Base-by-base conservation (phyloP, 2,797 vertebrate species). In the Gallinago nigripennis region DNA sequence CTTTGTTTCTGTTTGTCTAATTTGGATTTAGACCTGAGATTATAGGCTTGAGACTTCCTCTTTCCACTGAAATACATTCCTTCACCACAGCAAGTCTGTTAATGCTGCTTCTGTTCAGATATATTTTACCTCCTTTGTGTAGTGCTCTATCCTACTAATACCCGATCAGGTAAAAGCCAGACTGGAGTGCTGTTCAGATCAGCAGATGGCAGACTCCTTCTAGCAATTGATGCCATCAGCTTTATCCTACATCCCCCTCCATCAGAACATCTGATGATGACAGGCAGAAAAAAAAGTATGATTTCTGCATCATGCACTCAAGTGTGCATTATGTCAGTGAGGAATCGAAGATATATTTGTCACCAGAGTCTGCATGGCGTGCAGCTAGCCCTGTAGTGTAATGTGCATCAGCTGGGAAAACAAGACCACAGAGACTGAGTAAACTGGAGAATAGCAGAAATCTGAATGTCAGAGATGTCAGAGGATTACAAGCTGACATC, bases 201-300 rank as follows among this genome's bases (percentile, higher is more conserved):
- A 95, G 95, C 93, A 96, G 96, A 97, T 96, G 95, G 96, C 96
- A 96, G 95, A 81, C 96, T 97, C 93, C 84, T 95, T 96, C 96
- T 94, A 97, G 95, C 88, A 95, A 95, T 75, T 73, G 92, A 83
- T 96, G 77, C 71, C 86, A 87, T 71, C 75, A 87, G 81, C 86
- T 85, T 78, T 64, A 84, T 95, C 84, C 84, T 87, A 68, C 83
- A 84, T 48, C 84, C 75, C 91, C 73, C 80, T 68, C 33, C 45
- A 87, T 76, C 41, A 77, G 60, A 95, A 60, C 75, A 75, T 94
- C 88, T 84, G 92, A 96, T 76, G 60, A 63, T 88, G 79, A 85
- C 76, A 91, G 82, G 80, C 75, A 96, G 87, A 24, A 82, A 91
- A 91, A 64, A 64, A 70, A 81, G 48, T 28, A 60, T 1, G 7